These are phyloP conservation scores for Melipona quadrifasciata DNA, from an alignment of 1,140 invertebrate species.

Conservation along the genomic window DNA sequence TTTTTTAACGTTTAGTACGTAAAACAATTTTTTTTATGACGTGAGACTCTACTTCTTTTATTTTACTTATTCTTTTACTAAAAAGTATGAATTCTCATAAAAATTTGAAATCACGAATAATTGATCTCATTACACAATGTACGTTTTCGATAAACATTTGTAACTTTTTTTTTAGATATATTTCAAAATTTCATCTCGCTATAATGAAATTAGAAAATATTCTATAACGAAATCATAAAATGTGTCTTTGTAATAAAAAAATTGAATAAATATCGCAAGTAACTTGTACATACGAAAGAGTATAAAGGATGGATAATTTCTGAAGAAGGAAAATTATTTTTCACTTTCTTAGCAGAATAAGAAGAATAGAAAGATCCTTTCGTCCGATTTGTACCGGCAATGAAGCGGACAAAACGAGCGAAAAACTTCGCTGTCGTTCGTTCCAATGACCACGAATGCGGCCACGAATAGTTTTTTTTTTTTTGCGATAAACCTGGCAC, in stretches of 20 bases:
- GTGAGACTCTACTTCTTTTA: too few relatives aligned
- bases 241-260: not conserved
- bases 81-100: too few relatives aligned
- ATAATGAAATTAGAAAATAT: not conserved
- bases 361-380: not conserved
- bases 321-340: not conserved
- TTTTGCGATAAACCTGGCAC: slow-evolving; percentile 23
- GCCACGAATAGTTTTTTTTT: slow-evolving; percentile 11
- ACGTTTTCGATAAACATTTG: not conserved
- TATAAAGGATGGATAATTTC: not conserved
- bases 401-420: not conserved
- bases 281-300: not conserved
- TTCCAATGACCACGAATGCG: not conserved
- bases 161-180: not conserved
- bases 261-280: not conserved
- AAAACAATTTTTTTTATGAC: too few relatives aligned
- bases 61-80: too few relatives aligned
- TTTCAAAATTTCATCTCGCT: not conserved
- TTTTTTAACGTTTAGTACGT: too few relatives aligned
- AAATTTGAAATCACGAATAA: too few relatives aligned
- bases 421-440: not conserved
- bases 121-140: too few relatives aligned
- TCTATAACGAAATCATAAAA: fast-evolving
- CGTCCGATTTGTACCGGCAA: slow-evolving; percentile 20
- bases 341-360: slow-evolving; percentile 11